Evolutionary conservation across 2,113 vertebrate genomes (phyloP).

Genomic region (Cololabis saira): DNA sequence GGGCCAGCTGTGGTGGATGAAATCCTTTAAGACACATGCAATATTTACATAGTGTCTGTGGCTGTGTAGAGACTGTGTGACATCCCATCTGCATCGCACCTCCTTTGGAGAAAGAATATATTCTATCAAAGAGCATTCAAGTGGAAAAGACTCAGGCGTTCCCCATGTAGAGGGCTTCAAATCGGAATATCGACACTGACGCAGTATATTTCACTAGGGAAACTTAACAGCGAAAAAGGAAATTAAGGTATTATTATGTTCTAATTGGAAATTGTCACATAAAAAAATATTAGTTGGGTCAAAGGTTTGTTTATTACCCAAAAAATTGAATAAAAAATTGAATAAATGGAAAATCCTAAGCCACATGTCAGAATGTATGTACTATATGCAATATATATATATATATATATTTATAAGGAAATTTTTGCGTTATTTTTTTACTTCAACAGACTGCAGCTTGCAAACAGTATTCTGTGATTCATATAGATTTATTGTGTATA

Average conservation of each 20-base stretch:
- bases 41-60: conserved; percentile 78
- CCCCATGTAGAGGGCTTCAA: conserved; percentile 36
- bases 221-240: not conserved
- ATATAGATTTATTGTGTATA: too few relatives aligned
- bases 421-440: too few relatives aligned
- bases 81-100: conserved; percentile 63
- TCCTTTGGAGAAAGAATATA: conserved; percentile 69
- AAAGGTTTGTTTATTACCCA: not conserved
- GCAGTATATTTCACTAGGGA: conserved; percentile 19
- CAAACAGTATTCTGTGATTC: too few relatives aligned
- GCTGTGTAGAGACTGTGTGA: conserved; percentile 20
- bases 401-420: too few relatives aligned
- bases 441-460: too few relatives aligned
- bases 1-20: conserved; percentile 73
- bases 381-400: too few relatives aligned
- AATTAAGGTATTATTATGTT: conserved; percentile 5
- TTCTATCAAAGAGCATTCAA: conserved; percentile 66
- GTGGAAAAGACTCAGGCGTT: conserved; percentile 60
- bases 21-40: conserved; percentile 82
- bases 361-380: too few relatives aligned
- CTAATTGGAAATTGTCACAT: not conserved
- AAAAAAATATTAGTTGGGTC: not conserved
- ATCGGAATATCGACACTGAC: conserved; percentile 46
- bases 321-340: too few relatives aligned
- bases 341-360: too few relatives aligned